phyloP scores from a whole-genome alignment of 2,888 invertebrate species.

The Shargacucullia verbasci region DNA sequence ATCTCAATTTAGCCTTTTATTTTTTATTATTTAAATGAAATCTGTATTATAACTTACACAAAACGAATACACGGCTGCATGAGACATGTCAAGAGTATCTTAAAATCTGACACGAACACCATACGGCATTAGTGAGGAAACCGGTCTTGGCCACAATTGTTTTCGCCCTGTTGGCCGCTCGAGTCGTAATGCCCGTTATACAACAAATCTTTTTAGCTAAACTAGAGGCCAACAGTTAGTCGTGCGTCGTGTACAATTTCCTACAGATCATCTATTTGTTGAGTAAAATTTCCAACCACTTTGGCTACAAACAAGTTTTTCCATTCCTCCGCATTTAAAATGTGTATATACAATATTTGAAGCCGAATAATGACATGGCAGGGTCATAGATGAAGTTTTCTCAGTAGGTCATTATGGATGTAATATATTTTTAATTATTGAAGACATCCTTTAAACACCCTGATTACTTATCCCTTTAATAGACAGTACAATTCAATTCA shows the following conservation, averaged over 20 bases:
- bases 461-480: too few relatives aligned
- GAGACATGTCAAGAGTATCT: slow-evolving; percentile 29
- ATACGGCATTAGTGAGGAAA: slow-evolving; percentile 62
- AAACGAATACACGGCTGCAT: slow-evolving; percentile 10
- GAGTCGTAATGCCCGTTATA: slow-evolving; percentile 78
- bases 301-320: too few relatives aligned
- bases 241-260: slow-evolving; percentile 68
- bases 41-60: not conserved
- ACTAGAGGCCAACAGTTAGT: slow-evolving; percentile 62
- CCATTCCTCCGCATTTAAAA: too few relatives aligned
- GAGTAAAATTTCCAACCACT: slow-evolving; percentile 1
- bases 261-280: slow-evolving; percentile 36
- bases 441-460: too few relatives aligned
- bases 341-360: too few relatives aligned
- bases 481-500: slow-evolving; percentile 31
- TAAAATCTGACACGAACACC: slow-evolving; percentile 43
- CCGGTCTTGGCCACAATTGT: slow-evolving; percentile 77
- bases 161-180: slow-evolving; percentile 73
- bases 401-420: too few relatives aligned
- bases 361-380: too few relatives aligned
- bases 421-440: too few relatives aligned
- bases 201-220: slow-evolving; percentile 81
- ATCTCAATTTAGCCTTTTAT: too few relatives aligned
- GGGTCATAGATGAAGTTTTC: too few relatives aligned
- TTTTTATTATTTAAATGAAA: too few relatives aligned